Conservation (phyloP, 2,797 vertebrate genomes). For the Oreonectes daqikongensis region DNA sequence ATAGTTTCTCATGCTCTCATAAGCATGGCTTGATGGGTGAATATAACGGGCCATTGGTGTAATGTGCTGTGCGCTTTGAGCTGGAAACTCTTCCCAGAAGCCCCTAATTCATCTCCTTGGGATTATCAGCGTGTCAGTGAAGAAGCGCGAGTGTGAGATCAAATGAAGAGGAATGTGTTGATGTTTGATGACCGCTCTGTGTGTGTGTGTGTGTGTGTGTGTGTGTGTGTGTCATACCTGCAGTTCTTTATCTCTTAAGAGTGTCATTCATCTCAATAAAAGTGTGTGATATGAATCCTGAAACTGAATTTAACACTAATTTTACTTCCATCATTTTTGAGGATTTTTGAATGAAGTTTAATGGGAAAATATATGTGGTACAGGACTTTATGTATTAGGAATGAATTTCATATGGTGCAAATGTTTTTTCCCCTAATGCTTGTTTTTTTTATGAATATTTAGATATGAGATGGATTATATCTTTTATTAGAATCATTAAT, state of each 20-base stretch:
- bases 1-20: conserved; percentile 63
- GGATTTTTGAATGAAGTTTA: no score
- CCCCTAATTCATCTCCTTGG: conserved; percentile 75
- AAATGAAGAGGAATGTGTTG: background rate
- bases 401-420: no score
- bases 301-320: background rate
- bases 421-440: no score
- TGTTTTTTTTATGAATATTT: no score
- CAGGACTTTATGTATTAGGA: no score
- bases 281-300: background rate
- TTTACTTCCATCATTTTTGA: no score
- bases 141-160: conserved; percentile 53
- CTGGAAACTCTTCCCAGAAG: conserved; percentile 74
- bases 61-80: conserved; percentile 75
- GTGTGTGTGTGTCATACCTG: background rate
- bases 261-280: no score
- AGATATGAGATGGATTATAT: no score
- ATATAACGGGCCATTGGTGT: conserved; percentile 69
- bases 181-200: conserved; percentile 37
- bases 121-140: conserved; percentile 70
- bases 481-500: no score
- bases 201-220: no score
- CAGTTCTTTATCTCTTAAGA: no score
- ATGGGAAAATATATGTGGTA: no score
- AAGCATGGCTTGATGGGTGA: conserved; percentile 73